phyloP scores from a whole-genome alignment of 2,888 invertebrate species.

The Meliscaeva auricollis region DNA sequence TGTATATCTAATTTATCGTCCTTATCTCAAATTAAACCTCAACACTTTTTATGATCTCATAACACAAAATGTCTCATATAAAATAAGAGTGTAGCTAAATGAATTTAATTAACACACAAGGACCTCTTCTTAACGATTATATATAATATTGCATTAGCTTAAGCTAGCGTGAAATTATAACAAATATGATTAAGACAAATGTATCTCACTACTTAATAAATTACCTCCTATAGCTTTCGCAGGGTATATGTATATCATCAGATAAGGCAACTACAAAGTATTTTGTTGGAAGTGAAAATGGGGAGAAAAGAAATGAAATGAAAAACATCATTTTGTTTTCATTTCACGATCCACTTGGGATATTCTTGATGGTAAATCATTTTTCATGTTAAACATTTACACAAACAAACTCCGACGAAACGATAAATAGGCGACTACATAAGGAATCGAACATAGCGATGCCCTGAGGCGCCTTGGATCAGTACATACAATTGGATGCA shows the following conservation, averaged over 20 bases:
- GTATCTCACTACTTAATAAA: constrained; percentile 45
- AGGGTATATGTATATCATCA: constrained; percentile 21
- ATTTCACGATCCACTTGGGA: constrained; percentile 61
- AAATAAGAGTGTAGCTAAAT: constrained; percentile 20
- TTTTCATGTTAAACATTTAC: constrained; percentile 48
- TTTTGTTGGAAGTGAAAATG: not conserved
- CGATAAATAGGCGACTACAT: constrained; percentile 15
- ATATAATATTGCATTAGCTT: constrained; percentile 13
- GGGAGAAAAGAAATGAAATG: constrained; percentile 2
- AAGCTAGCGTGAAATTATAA: constrained; percentile 48
- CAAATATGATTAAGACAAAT: constrained; percentile 66
- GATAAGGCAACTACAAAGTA: constrained; percentile 1
- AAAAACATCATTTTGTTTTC: constrained; percentile 57
- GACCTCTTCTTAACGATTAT: not conserved
- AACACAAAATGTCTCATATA: not conserved
- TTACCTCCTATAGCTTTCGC: constrained; percentile 31
- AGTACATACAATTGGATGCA: constrained; percentile 20
- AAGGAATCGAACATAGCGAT: not conserved
- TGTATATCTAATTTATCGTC: constrained; percentile 7
- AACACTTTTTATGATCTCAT: constrained; percentile 23
- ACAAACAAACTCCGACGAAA: constrained; percentile 12
- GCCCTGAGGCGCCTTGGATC: constrained; percentile 9
- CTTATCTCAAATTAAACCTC: constrained; percentile 19
- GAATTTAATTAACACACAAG: constrained; percentile 52
- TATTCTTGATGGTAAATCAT: constrained; percentile 54